Base-by-base conservation (phyloP, 2,113 vertebrate genomes). In the Albula glossodonta region DNA sequence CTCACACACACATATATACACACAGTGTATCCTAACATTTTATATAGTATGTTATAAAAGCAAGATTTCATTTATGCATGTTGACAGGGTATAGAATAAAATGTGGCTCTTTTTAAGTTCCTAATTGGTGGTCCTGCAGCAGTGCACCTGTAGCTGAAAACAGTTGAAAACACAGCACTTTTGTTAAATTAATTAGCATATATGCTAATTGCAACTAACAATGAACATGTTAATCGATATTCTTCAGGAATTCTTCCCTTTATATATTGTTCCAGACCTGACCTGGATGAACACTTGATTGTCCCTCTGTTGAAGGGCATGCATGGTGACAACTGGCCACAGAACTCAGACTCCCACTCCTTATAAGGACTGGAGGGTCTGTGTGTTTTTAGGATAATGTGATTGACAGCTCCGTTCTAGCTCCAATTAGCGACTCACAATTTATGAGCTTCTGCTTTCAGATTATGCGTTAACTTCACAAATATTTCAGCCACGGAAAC, bases 391-490 rank as follows among this genome's bases (percentile, higher is more conserved):
- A 92, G 94, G 92, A 91, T 91, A 95, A 92, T 90, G 89, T 96
- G 95, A 96, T 95, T 96, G 96, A 96, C 95, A 13, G 93, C 93
- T 94, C 93, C 89, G 93, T 92, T 93, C 94, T 89, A 88, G 94
- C 94, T 94, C 96, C 96, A 97, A 96, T 97, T 97, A 97, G 95
- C 95, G 95, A 94, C 92, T 93, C 95, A 93, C 96, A 96, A 96
- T 97, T 96, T 97, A 97, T 96, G 96, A 95, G 94, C 94, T 93
- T 95, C 96, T 95, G 93, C 95, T 96, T 96, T 96, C 94, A 96
- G 96, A 96, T 96, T 96, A 94, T 97, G 94, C 94, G 94, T 85
- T 96, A 96, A 96, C 96, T 96, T 96, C 93, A 96, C 96, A 97
- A 96, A 96, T 96, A 96, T 96, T 96, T 93, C 94, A 96, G 89